These are phyloP conservation scores for Apis mellifera DNA, from an alignment of 1,140 invertebrate genomes.

Conservation along the genomic window DNA sequence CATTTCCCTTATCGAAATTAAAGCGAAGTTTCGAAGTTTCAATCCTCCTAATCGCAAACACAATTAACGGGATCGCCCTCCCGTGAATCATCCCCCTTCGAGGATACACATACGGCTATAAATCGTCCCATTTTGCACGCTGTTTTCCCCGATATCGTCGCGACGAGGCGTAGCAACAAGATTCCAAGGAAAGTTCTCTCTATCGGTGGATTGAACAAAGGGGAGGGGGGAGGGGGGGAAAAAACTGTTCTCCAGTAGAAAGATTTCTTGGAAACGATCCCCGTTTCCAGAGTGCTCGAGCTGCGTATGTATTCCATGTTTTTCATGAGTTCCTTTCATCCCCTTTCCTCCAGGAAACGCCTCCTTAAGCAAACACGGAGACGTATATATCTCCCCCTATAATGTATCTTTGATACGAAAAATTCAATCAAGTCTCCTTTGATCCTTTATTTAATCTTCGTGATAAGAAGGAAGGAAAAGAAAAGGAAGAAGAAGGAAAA, in stretches of 20 bases:
- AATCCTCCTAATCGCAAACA: background rate
- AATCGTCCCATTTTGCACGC: background rate
- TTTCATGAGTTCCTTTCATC: background rate
- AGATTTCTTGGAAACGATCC: slow-evolving; percentile 13
- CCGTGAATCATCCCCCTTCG: background rate
- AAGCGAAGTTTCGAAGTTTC: background rate
- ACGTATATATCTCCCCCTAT: background rate
- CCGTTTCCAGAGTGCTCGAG: background rate
- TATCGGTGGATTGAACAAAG: background rate
- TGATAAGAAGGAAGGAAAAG: background rate
- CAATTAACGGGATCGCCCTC: background rate
- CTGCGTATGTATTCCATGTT: background rate
- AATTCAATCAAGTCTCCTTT: background rate
- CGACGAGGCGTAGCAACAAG: background rate
- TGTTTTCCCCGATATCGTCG: background rate
- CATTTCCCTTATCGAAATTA: background rate
- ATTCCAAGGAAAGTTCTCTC: background rate
- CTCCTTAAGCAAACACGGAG: slow-evolving; percentile 9
- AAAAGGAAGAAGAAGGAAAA: too few relatives aligned
- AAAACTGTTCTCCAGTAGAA: background rate
- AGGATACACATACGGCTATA: background rate
- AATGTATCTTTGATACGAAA: background rate
- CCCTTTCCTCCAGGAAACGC: background rate
- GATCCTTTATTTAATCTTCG: background rate
- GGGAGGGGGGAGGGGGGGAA: too few relatives aligned